Evolutionary conservation across 2,888 invertebrate genomes (phyloP), one percentile per base, ranked within the genome.

Genomic region (Mesorhabditis spiculigera): DNA sequence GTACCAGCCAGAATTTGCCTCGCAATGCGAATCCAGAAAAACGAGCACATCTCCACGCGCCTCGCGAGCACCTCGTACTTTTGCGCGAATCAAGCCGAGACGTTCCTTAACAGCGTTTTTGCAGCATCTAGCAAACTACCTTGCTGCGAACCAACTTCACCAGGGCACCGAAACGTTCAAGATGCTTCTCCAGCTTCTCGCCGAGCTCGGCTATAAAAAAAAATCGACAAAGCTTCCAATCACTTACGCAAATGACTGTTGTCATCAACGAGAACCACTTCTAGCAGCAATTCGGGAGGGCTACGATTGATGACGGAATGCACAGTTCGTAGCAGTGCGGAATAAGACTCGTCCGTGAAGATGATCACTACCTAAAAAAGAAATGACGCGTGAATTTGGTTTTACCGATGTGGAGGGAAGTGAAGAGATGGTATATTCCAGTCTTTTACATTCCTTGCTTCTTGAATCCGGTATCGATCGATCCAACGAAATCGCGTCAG

Each of bases 261-360:
- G 87, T 97, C 96, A 86, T 97, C 95, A n/a, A 96, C 92, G 8
- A 97, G 88, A 83, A 97, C 92, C 71, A 97, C 92, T 88, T 97
- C 95, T 86, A 93, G 91, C 13, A 97, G 88, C 82, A 92, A 90
- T 74, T 87, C 89, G 77, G 88, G 89, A 50, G 90, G 92, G 81
- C 91, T 91, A 87, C 91, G 88, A 86, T 92, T 91, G 68, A 94
- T 88, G n/a, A 94, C 93, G 86, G 93, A 93, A 90, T 93, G 92
- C n/a, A 93, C 90, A 0, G 94, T 94, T 71, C 94, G 87, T 61
- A 80, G 66, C 13, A 77, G 68, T 0, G 77, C 93, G 91, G 65
- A 93, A 92, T 92, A 93, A 0, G 93, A 93, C 87, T 95, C 94
- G 86, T 95, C 93, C 86, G 91, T 93, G 88, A 93, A 95, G 75